Evolutionary conservation across 1,140 invertebrate species (phyloP).

Genomic region (Brachionus manjavacas): DNA sequence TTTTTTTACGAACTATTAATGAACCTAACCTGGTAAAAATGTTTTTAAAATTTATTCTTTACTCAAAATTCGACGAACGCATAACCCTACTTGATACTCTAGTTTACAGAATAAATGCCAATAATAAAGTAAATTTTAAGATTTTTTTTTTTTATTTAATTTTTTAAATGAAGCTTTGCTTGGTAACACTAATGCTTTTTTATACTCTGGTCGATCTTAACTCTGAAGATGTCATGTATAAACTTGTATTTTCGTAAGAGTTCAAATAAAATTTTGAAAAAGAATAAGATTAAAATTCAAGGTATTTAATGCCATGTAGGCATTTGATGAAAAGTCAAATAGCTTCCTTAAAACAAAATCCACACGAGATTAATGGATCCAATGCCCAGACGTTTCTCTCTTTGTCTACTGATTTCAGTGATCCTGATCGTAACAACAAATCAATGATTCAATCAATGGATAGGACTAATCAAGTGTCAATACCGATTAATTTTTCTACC

Average conservation of each 20-base stretch:
- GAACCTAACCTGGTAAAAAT: slow-evolving; percentile 74
- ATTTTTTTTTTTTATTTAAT: background rate
- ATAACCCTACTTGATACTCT: slow-evolving; percentile 57
- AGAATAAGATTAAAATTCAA: background rate
- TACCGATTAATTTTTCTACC: background rate
- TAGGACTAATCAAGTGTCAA: background rate
- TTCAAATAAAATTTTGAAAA: background rate
- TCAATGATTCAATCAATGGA: background rate
- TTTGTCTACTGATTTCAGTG: slow-evolving; percentile 9
- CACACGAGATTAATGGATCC: slow-evolving; percentile 16
- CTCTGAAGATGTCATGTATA: slow-evolving; percentile 94
- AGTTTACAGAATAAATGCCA: slow-evolving; percentile 52
- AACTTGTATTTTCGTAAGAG: slow-evolving; percentile 72
- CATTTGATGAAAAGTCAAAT: slow-evolving; percentile 42
- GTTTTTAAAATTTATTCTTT: slow-evolving; percentile 77
- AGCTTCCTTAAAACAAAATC: background rate
- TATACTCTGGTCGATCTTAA: slow-evolving; percentile 83
- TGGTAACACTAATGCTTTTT: slow-evolving; percentile 82
- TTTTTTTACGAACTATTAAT: slow-evolving; percentile 77
- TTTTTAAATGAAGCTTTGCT: slow-evolving; percentile 67
- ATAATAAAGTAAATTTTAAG: slow-evolving; percentile 49
- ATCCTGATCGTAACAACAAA: background rate
- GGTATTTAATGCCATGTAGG: slow-evolving; percentile 24
- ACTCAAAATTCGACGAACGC: slow-evolving; percentile 72
- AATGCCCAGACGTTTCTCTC: slow-evolving; percentile 30